Conservation (phyloP, 2,113 vertebrate species). For the Poicephalus meyeri region DNA sequence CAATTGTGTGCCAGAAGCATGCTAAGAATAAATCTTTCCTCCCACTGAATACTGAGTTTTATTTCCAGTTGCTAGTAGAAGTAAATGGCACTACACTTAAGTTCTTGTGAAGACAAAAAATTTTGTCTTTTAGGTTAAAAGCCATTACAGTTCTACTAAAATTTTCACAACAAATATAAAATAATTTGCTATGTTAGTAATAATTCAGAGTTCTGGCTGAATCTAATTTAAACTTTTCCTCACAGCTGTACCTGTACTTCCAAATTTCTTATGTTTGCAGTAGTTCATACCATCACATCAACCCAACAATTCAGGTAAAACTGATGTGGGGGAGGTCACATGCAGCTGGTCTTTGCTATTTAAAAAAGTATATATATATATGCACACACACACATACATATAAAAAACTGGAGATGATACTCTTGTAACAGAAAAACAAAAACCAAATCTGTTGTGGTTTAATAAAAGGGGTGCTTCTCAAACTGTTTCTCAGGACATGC, state of each 20-base stretch:
- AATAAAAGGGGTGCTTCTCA: not conserved
- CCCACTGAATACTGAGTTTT: conserved; percentile 15
- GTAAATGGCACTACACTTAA: conserved; percentile 28
- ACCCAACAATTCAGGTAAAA: conserved; percentile 23
- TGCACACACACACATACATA: not conserved
- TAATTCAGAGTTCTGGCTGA: not conserved
- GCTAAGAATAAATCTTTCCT: not conserved
- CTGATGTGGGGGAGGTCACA: conserved; percentile 22
- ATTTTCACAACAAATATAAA: conserved; percentile 31
- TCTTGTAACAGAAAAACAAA: not conserved
- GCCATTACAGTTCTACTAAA: conserved; percentile 25
- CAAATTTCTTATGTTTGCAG: not conserved
- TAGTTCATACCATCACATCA: not conserved
- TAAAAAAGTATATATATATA: not conserved
- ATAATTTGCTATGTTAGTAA: not conserved
- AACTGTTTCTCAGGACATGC: not conserved
- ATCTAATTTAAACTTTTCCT: conserved; percentile 18
- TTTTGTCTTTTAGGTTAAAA: conserved; percentile 43
- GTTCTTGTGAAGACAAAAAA: conserved; percentile 19
- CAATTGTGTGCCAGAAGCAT: not conserved
- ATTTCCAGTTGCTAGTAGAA: conserved; percentile 38
- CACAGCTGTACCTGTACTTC: not conserved
- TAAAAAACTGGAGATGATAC: not conserved
- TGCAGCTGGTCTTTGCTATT: not conserved
- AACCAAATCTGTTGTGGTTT: not conserved